A percentile compares a stretch with the other conserved stretches of the same genome.
These are phyloP conservation scores for Ispidina picta DNA, from an alignment of 2,797 vertebrate genomes.

Conservation along the genomic window DNA sequence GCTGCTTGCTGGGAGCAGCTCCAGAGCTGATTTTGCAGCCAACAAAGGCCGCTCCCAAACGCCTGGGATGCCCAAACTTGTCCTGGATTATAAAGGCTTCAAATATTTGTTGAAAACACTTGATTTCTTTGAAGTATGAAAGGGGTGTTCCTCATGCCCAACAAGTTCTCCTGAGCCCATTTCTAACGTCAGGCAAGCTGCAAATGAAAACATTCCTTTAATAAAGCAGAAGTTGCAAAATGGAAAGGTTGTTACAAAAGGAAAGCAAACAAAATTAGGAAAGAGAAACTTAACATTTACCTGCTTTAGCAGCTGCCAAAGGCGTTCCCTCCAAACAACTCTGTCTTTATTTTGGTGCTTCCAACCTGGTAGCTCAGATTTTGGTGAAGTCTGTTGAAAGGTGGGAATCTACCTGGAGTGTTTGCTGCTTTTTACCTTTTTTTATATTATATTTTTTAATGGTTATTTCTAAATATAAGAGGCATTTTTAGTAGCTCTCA, in stretches of 20 bases:
- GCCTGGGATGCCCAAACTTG: slow-evolving; percentile 36
- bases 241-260: neutral
- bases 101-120: neutral
- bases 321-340: neutral
- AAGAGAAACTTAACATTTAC: neutral
- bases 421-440: neutral
- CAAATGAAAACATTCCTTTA: neutral
- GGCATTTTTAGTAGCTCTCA: neutral
- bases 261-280: neutral
- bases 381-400: neutral
- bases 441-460: neutral
- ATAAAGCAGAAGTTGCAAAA: slow-evolving; percentile 5
- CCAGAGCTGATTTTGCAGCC: neutral
- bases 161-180: neutral
- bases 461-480: neutral
- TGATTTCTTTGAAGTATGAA: neutral
- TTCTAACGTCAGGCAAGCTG: neutral
- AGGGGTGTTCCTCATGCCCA: neutral
- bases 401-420: neutral
- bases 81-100: neutral
- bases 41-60: neutral
- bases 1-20: neutral
- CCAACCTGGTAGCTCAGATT: fast-evolving
- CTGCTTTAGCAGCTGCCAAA: neutral
- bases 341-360: neutral